Conservation (phyloP, 2,888 invertebrate species). For the Odontomyia ornata region DNA sequence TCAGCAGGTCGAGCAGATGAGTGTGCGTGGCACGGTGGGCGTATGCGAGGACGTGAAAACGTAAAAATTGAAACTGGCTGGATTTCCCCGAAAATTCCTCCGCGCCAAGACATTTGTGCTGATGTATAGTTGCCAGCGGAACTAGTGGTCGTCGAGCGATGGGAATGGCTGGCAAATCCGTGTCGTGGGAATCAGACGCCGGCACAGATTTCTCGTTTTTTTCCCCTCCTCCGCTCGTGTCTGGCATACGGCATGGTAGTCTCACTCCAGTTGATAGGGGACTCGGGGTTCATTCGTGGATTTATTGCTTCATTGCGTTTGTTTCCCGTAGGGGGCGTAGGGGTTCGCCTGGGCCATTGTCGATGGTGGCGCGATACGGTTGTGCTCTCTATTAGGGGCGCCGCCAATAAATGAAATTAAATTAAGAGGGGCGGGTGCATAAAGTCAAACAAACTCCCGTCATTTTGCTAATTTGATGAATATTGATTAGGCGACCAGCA, state of each 20-base stretch:
- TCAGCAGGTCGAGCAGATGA: background rate
- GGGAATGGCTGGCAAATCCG: background rate
- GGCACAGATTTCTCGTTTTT: no score
- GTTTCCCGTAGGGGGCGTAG: slow-evolving; percentile 18
- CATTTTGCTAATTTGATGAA: slow-evolving; percentile 64
- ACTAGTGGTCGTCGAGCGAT: background rate
- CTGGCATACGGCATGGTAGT: background rate
- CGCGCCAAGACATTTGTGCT: background rate
- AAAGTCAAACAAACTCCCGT: slow-evolving; percentile 51
- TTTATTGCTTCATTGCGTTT: background rate
- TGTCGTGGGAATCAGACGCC: no score
- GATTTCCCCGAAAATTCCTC: slow-evolving; percentile 38
- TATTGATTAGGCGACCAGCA: slow-evolving; percentile 48
- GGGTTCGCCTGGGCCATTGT: background rate
- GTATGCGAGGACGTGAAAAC: slow-evolving; percentile 28
- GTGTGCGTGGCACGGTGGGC: slow-evolving; percentile 14
- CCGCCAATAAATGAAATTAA: slow-evolving; percentile 24
- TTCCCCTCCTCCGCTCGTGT: slow-evolving; percentile 12
- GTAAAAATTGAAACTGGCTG: slow-evolving; percentile 2
- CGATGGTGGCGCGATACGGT: background rate
- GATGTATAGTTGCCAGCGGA: background rate
- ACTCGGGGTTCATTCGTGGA: slow-evolving; percentile 4
- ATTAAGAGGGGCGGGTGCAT: slow-evolving; percentile 43
- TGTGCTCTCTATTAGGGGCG: slow-evolving; percentile 19
- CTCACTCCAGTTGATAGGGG: background rate